Evolutionary conservation across 2,113 vertebrate genomes (phyloP).

Genomic region (Alectura lathami): DNA sequence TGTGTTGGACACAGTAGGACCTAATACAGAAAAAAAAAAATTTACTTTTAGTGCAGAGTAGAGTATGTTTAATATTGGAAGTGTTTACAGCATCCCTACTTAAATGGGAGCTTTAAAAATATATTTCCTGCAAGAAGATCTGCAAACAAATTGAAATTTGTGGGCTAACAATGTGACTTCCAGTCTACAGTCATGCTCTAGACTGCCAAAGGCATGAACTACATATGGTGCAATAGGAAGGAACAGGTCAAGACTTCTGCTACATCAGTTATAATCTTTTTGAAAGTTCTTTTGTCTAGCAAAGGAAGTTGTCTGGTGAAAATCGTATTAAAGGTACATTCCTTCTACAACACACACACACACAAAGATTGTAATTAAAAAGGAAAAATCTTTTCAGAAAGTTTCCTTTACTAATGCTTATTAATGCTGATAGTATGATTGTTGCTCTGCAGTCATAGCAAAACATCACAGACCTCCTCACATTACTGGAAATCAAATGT

Average conservation of each 20-base stretch:
- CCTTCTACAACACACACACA: background rate
- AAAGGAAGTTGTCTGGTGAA: background rate
- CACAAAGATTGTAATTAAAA: too few relatives aligned
- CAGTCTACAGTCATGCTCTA: background rate
- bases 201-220: fast-evolving
- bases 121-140: background rate
- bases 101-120: background rate
- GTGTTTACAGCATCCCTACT: background rate
- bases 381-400: background rate
- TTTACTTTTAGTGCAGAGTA: background rate
- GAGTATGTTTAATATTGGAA: background rate
- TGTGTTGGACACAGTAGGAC: background rate
- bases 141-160: background rate
- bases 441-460: background rate
- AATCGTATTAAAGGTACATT: background rate
- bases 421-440: background rate
- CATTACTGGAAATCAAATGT: background rate
- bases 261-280: background rate
- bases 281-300: background rate
- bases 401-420: background rate
- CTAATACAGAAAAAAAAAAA: background rate
- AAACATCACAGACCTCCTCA: background rate
- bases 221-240: background rate
- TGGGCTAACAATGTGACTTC: background rate
- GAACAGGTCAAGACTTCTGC: background rate